These are phyloP conservation scores for Anadara kagoshimensis DNA, from an alignment of 1,140 invertebrate genomes.

Conservation along the genomic window DNA sequence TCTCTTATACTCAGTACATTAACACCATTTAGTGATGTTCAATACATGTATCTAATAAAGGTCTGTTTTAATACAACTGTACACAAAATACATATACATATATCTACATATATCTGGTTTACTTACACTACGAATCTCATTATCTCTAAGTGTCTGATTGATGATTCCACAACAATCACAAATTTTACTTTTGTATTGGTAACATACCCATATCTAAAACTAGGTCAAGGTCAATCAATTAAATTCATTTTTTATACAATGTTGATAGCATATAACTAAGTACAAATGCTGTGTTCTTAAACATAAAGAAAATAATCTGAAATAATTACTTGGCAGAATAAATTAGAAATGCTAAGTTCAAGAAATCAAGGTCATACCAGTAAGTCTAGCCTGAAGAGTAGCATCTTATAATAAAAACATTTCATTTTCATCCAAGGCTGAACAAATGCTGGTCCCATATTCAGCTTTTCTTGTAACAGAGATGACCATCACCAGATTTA, in stretches of 20 bases:
- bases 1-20: no score
- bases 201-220: constrained; percentile 92
- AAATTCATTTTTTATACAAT: not conserved
- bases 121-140: constrained; percentile 93
- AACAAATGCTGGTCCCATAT: no score
- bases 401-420: no score
- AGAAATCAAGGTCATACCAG: no score
- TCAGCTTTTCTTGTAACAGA: no score
- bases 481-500: not conserved
- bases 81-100: not conserved
- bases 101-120: not conserved
- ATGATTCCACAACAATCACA: constrained; percentile 93
- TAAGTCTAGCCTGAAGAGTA: no score
- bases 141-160: constrained; percentile 90
- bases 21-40: no score
- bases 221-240: constrained; percentile 51
- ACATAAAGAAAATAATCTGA: constrained; percentile 14
- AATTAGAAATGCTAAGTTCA: no score
- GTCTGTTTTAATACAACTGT: no score
- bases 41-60: no score
- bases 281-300: not conserved
- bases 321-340: constrained; percentile 16
- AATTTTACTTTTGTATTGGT: constrained; percentile 98
- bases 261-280: not conserved
- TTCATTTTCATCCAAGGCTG: no score